Evolutionary conservation across 1,140 invertebrate genomes (phyloP), one percentile per base, ranked within the genome.

Genomic region (Luehdorfia chinensis): DNA sequence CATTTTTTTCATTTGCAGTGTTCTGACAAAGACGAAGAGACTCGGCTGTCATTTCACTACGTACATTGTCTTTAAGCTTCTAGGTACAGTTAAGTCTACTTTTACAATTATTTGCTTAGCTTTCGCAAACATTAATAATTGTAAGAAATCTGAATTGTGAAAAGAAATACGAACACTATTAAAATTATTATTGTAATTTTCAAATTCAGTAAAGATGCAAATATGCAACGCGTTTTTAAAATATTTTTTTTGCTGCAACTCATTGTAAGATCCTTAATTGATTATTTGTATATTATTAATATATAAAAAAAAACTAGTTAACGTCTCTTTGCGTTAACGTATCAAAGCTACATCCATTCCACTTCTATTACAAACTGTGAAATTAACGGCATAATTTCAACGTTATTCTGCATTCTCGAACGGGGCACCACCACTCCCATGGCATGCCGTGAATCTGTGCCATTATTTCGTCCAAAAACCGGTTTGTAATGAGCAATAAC

Each of bases 391-490:
- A 33, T 15, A n/a, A 33, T 7, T 13, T 33, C 18, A 16, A 33
- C 32, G 15, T n/a, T 47, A 36, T 30, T 49, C 39, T 37, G 14
- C 33, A 15, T 39, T 23, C 23, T 50, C 14, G 12, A n/a, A n/a
- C n/a, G n/a, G 2, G 18, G 18, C 23, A 27, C 45, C 34, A 47
- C 14, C 51, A 37, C 39, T 58, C 58, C 39, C 49, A 58, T 47
- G 37, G 37, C 43, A 31, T 47, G 18, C 32, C 2, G 14, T 16
- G 44, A 52, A 61, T 61, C 27, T 36, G 39, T 44, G 41, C 41
- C 54, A 62, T 57, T 58, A 64, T 54, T 55, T 63, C 48, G 53
- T 59, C 50, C 39, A 46, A 33, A 43, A 55, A 58, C 53, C 53
- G 58, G 60, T 61, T 53, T 31, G 34, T 56, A n/a, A n/a, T n/a